Percentiles rank a stretch among this genome's conserved stretches.
phyloP scores from a whole-genome alignment of 2,113 vertebrate genomes.

The Agelaius phoeniceus region DNA sequence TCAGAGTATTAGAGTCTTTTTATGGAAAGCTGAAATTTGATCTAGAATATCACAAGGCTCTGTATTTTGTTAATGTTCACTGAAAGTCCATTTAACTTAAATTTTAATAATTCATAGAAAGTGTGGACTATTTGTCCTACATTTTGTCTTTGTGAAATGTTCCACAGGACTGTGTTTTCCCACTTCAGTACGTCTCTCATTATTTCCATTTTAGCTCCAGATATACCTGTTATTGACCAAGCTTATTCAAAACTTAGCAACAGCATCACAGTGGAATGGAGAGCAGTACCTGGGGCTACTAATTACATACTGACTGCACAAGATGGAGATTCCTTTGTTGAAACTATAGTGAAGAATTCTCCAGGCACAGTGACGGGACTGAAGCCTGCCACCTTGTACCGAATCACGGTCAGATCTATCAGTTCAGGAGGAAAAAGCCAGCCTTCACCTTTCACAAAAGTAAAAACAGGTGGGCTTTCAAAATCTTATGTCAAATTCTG shows the following conservation, averaged over 20 bases:
- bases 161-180: not conserved
- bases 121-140: not conserved
- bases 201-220: constrained; percentile 79
- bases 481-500: not conserved
- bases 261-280: constrained; percentile 91
- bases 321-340: constrained; percentile 73
- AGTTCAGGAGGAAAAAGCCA: constrained; percentile 85
- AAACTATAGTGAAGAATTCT: constrained; percentile 77
- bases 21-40: not conserved
- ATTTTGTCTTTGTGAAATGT: not conserved
- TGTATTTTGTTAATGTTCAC: not conserved
- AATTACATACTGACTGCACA: constrained; percentile 83
- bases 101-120: not conserved
- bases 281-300: constrained; percentile 79
- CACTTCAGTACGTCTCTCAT: not conserved
- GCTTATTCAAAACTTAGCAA: constrained; percentile 89
- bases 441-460: constrained; percentile 77
- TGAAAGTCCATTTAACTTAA: not conserved
- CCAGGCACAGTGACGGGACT: constrained; percentile 82
- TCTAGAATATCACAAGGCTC: not conserved
- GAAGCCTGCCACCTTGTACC: constrained; percentile 82
- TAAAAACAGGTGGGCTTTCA: constrained; percentile 82
- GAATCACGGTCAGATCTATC: constrained; percentile 84
- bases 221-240: constrained; percentile 79
- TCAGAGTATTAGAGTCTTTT: not conserved